Percentiles rank a stretch among this genome's conserved stretches.
phyloP scores from a whole-genome alignment of 2,797 vertebrate genomes.

The Ambastaia sidthimunki region DNA sequence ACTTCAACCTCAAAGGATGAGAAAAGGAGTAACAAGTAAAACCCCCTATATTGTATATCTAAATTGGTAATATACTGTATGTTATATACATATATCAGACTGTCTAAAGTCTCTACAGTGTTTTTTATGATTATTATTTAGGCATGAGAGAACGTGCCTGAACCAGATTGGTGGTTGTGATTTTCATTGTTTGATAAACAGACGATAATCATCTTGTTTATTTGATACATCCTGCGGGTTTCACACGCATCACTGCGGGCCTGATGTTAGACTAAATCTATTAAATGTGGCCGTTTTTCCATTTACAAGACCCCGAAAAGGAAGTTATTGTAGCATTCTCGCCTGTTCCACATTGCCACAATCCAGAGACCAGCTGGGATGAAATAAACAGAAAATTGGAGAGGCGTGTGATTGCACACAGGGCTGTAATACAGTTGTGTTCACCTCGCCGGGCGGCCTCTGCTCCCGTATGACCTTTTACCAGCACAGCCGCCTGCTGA shows the following conservation, averaged over 20 bases:
- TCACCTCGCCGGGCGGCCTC: constrained; percentile 53
- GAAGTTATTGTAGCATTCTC: background rate
- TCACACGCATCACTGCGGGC: background rate
- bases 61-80: too few species aligned
- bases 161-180: background rate
- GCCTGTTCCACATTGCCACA: background rate
- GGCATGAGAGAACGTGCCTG: background rate
- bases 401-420: constrained; percentile 56
- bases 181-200: constrained; percentile 8
- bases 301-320: constrained; percentile 7
- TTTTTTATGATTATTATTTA: background rate
- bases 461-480: constrained; percentile 45
- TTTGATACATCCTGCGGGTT: constrained; percentile 3
- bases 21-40: too few species aligned
- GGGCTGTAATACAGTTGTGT: constrained; percentile 52
- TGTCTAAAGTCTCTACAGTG: constrained; percentile 34
- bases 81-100: too few species aligned
- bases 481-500: constrained; percentile 41
- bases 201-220: constrained; percentile 4
- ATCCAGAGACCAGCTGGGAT: constrained; percentile 58
- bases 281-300: constrained; percentile 8
- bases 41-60: too few species aligned
- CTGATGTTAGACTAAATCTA: background rate
- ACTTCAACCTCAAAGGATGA: too few species aligned
- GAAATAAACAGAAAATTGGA: constrained; percentile 63